Base-by-base conservation (phyloP, 2,797 vertebrate genomes). In the Crypturellus tataupa region DNA sequence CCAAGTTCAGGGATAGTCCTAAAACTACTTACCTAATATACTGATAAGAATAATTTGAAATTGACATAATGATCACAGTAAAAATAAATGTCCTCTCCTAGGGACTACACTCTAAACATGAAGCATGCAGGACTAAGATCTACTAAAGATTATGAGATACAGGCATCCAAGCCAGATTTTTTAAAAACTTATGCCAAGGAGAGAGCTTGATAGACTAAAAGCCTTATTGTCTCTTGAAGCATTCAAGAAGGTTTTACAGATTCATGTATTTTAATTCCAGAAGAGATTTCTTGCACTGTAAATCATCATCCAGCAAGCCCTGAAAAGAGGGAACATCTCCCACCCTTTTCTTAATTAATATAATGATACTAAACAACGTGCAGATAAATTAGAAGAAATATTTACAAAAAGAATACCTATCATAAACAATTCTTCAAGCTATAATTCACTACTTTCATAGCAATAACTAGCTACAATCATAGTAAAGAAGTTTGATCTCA, bases 211-310 rank as follows among this genome's bases (percentile, higher is more conserved):
- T 13, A 71, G 56, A 33, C 56, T 93, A 90, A 96, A 95, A 95
- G 70, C 31, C 23, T 84, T 95, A 89, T 73, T 70, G 90, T 63
- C 73, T 91, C 64, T 80, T 90, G n/a, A 90, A 84, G 63, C 14
- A 79, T 81, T 81, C 77, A 63, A 56, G 59, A 76, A 2, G 9
- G 37, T 88, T 71, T 31, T 55, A 65, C 8, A 8, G 8, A 80
- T 56, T 63, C 64, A 77, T 47, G 71, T 44, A 70, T 23, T 24
- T 63, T 60, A 76, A 88, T 77, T 12, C 29, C 39, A 77, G 64
- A 92, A 88, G 25, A 59, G 13, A 88, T 68, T 51, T 23, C 17
- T 9, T 60, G n/a, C 59, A 80, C 27, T 37, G 46, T 2, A 55
- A 39, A 85, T 82, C 4, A 24, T 35, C 23, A 91, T 53, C 51